These are phyloP conservation scores for Thaumatotibia leucotreta DNA, from an alignment of 1,140 invertebrate genomes.

Conservation along the genomic window DNA sequence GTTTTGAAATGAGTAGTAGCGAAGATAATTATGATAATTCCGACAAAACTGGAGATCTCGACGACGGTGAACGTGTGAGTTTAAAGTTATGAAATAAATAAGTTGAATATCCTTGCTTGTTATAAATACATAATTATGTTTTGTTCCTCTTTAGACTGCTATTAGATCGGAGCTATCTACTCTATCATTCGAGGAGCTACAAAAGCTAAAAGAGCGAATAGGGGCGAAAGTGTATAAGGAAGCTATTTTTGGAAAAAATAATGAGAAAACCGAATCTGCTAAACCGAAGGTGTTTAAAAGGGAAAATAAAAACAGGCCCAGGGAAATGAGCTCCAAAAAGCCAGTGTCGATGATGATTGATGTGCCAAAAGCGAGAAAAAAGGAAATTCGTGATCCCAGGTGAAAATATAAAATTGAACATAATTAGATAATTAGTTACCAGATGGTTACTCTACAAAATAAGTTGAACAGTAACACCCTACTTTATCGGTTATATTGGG, in stretches of 20 bases:
- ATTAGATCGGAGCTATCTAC: constrained; percentile 77
- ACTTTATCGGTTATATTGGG: too few relatives aligned
- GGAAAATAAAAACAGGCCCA: constrained; percentile 84
- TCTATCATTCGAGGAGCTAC: constrained; percentile 87
- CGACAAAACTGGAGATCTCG: constrained; percentile 12
- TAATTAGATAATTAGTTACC: not conserved
- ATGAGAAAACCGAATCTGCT: constrained; percentile 46
- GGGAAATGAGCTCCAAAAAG: constrained; percentile 87
- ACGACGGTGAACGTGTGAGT: constrained; percentile 37
- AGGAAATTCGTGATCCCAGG: constrained; percentile 79
- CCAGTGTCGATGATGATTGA: constrained; percentile 78
- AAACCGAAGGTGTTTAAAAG: constrained; percentile 77
- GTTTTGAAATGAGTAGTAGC: constrained; percentile 23
- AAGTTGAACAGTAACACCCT: too few relatives aligned
- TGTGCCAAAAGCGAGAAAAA: constrained; percentile 74
- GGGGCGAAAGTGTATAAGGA: constrained; percentile 89
- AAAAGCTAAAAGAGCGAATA: constrained; percentile 87
- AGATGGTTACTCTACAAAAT: too few relatives aligned
- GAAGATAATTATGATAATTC: constrained; percentile 13
- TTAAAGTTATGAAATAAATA: not conserved
- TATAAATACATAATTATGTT: not conserved
- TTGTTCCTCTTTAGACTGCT: constrained; percentile 32
- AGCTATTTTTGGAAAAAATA: constrained; percentile 80
- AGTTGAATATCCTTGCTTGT: not conserved
- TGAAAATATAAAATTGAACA: constrained; percentile 22